phyloP scores from a whole-genome alignment of 2,797 vertebrate genomes.

The Halcyon smyrnensis region DNA sequence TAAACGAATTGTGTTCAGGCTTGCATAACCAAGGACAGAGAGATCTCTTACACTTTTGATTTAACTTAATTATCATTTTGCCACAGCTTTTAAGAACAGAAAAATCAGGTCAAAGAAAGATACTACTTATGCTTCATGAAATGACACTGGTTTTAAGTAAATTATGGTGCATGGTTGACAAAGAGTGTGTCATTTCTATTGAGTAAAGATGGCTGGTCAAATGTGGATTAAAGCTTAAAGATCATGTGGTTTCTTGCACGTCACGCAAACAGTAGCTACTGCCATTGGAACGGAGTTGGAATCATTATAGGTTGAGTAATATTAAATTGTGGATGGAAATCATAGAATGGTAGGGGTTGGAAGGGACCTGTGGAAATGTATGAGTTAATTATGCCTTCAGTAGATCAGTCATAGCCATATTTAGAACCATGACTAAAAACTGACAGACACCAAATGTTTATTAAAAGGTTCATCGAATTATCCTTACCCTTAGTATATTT shows the following conservation, averaged over 20 bases:
- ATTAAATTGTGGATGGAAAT: neutral
- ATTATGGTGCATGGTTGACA: neutral
- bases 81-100: neutral
- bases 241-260: neutral
- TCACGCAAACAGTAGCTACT: neutral
- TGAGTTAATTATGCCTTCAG: neutral
- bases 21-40: neutral
- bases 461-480: neutral
- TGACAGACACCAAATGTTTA: neutral
- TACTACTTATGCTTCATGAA: neutral
- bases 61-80: neutral
- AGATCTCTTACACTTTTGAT: neutral
- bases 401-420: neutral
- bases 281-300: neutral
- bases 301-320: neutral
- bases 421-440: neutral
- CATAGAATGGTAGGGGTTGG: too few species aligned
- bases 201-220: neutral
- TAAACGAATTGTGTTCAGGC: neutral
- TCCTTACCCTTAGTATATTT: rapidly evolving
- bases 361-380: neutral
- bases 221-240: neutral
- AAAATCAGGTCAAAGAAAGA: neutral
- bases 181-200: neutral
- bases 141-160: neutral